These are phyloP conservation scores for Nasonovia ribisnigri DNA, from an alignment of 2,888 invertebrate genomes.

Conservation along the genomic window DNA sequence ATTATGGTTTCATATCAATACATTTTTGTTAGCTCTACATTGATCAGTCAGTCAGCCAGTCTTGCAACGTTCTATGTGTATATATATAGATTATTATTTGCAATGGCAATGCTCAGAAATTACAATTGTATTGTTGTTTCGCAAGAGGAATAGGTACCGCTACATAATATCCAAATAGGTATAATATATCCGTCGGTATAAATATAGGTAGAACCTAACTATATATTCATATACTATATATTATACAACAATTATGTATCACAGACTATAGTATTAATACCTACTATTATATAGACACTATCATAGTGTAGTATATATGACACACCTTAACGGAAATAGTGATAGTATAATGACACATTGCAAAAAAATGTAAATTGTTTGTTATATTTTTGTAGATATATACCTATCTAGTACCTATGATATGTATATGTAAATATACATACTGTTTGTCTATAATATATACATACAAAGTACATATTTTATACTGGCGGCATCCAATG, in stretches of 20 bases:
- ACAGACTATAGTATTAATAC: neutral
- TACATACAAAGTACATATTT: neutral
- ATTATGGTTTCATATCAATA: too few species aligned
- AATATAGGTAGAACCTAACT: neutral
- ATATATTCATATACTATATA: neutral
- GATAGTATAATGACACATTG: constrained; percentile 13
- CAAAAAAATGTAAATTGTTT: constrained; percentile 14
- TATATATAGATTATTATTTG: neutral
- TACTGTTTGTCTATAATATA: neutral
- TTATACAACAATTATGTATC: neutral
- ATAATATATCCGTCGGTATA: neutral
- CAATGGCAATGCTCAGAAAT: neutral
- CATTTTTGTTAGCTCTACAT: too few species aligned
- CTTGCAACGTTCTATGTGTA: too few species aligned
- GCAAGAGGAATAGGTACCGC: neutral
- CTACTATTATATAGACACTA: neutral
- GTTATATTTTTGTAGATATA: neutral
- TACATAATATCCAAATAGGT: neutral
- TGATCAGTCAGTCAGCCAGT: too few species aligned
- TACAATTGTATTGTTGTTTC: neutral
- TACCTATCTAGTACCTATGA: neutral
- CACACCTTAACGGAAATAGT: constrained; percentile 7
- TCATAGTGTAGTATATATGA: neutral
- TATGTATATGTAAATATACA: neutral
- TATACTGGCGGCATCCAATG: neutral